Conservation (phyloP, 1,140 invertebrate species). For the Archivesica marissinica region DNA sequence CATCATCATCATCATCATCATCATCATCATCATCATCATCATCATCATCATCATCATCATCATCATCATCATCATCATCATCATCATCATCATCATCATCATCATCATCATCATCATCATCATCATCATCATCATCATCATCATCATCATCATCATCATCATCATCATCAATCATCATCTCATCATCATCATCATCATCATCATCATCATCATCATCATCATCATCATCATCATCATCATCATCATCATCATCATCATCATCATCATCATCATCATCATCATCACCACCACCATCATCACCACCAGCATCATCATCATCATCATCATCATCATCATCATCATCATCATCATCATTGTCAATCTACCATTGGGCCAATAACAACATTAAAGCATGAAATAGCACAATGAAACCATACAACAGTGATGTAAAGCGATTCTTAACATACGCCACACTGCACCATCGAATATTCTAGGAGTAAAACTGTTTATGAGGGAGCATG, state of each 20-base stretch:
- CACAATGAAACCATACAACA: neutral
- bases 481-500: too few relatives aligned
- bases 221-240: constrained; percentile 20
- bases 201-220: neutral
- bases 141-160: constrained; percentile 17
- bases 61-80: constrained; percentile 28
- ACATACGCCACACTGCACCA: neutral
- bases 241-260: constrained; percentile 17
- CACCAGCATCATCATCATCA: too few relatives aligned
- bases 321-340: neutral
- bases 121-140: constrained; percentile 34
- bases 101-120: constrained; percentile 43
- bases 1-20: constrained; percentile 60
- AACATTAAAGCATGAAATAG: too few relatives aligned
- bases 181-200: constrained; percentile 70
- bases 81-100: constrained; percentile 9
- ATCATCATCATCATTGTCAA: neutral
- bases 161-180: too few relatives aligned
- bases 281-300: constrained; percentile 17
- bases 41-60: constrained; percentile 58
- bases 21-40: constrained; percentile 65
- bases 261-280: constrained; percentile 33
- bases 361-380: neutral
- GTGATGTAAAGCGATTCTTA: neutral
- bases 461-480: too few relatives aligned